A percentile compares a stretch with the other conserved stretches of the same genome.
phyloP scores from a whole-genome alignment of 2,888 invertebrate genomes.

The Drosophila robusta region DNA sequence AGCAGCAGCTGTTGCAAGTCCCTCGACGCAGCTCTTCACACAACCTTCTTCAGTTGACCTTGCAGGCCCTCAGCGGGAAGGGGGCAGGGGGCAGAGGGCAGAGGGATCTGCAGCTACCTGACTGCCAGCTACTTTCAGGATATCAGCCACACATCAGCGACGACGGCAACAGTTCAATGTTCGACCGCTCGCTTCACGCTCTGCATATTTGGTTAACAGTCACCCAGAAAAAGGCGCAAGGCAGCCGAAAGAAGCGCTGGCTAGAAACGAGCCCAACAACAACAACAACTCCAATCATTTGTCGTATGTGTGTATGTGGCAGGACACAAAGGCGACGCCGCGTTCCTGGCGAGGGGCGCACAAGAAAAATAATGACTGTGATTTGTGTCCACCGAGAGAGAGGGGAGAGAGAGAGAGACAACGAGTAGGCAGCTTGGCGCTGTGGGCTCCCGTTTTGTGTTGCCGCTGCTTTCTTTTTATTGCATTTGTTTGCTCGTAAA shows the following conservation, averaged over 20 bases:
- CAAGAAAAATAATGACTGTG: conserved; percentile 29
- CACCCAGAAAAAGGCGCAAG: conserved; percentile 73
- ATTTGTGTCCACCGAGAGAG: conserved; percentile 21
- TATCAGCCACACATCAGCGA: conserved; percentile 7
- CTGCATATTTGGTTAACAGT: conserved; percentile 82
- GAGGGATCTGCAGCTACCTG: conserved; percentile 44
- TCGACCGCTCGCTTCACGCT: conserved; percentile 50
- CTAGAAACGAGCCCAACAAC: conserved; percentile 11
- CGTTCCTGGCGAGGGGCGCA: conserved; percentile 20
- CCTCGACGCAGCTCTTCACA: conserved; percentile 9
- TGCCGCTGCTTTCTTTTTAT: conserved; percentile 60
- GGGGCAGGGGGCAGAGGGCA: background rate
- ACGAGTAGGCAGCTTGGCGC: conserved; percentile 3
- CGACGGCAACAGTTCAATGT: conserved; percentile 15
- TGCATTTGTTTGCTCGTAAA: conserved; percentile 82
- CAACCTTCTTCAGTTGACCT: conserved; percentile 40
- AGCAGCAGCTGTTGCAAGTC: conserved; percentile 36
- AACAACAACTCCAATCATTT: conserved; percentile 8
- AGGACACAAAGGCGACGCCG: conserved; percentile 26
- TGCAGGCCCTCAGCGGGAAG: conserved; percentile 30
- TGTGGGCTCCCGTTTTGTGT: conserved; percentile 15
- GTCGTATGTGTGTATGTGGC: conserved; percentile 1
- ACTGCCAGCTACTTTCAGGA: conserved; percentile 19
- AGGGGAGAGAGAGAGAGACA: background rate
- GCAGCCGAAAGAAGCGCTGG: conserved; percentile 14